These are phyloP conservation scores for Cyprinodon variegatus DNA, from an alignment of 2,113 vertebrate genomes.

Conservation along the genomic window DNA sequence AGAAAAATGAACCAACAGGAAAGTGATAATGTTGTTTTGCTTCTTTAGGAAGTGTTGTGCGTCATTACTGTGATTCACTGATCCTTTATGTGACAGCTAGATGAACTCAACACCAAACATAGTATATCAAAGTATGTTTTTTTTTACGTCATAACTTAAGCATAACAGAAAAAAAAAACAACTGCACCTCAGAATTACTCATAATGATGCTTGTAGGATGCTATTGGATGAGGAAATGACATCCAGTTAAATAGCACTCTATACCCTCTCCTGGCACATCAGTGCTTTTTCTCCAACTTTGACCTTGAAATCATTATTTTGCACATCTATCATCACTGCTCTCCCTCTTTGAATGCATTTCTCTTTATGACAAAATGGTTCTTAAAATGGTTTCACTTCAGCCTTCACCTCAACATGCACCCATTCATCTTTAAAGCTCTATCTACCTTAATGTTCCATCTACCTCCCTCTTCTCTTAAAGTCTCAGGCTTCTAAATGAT, in stretches of 20 bases:
- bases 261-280: background rate
- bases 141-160: constrained; percentile 8
- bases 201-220: constrained; percentile 18
- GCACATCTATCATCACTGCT: constrained; percentile 17
- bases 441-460: constrained; percentile 25
- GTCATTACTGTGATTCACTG: constrained; percentile 24
- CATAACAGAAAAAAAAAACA: constrained; percentile 19
- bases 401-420: constrained; percentile 20
- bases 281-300: constrained; percentile 4
- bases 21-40: constrained; percentile 4
- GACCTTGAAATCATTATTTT: constrained; percentile 27
- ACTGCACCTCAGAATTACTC: constrained; percentile 13
- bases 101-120: constrained; percentile 27
- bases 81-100: constrained; percentile 10
- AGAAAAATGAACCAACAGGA: background rate
- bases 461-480: background rate
- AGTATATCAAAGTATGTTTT: constrained; percentile 37
- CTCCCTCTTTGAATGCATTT: constrained; percentile 42
- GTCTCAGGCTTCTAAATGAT: background rate
- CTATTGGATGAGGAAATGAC: constrained; percentile 28
- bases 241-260: background rate
- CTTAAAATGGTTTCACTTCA: constrained; percentile 46
- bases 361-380: constrained; percentile 35
- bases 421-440: constrained; percentile 39
- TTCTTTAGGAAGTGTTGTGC: constrained; percentile 3